phyloP scores from a whole-genome alignment of 2,113 vertebrate species.

The Odontesthes bonariensis region DNA sequence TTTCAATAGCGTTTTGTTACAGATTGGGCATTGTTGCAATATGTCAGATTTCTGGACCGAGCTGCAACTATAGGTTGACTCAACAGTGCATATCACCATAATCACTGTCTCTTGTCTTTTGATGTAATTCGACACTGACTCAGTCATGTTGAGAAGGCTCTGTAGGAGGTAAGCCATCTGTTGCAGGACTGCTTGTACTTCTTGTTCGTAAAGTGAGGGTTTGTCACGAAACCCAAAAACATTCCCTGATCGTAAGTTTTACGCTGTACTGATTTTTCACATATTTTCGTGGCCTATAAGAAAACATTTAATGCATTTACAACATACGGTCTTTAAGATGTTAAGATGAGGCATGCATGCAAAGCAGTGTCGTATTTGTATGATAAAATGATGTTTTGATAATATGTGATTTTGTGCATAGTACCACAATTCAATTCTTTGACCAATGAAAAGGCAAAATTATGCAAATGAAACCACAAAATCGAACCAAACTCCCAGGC shows the following conservation, averaged over 20 bases:
- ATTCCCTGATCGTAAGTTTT: no score
- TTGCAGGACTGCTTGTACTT: neutral
- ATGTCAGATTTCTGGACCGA: neutral
- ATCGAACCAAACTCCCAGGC: neutral
- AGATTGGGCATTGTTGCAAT: neutral
- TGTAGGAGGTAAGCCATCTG: neutral
- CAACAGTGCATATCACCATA: no score
- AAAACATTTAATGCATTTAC: neutral
- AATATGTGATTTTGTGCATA: neutral
- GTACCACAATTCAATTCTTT: neutral
- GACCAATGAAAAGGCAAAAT: neutral
- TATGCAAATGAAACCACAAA: neutral
- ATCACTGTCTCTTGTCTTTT: neutral
- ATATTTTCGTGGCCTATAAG: neutral
- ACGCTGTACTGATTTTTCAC: no score
- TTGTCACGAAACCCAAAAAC: no score
- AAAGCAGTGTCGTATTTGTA: no score
- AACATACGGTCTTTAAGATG: neutral
- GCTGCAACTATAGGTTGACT: no score
- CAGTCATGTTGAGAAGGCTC: neutral
- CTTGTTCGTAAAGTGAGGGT: neutral
- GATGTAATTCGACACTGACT: neutral
- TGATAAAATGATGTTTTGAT: neutral
- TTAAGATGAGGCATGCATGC: neutral
- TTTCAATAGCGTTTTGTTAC: neutral